Evolutionary conservation across 2,113 vertebrate species (phyloP), one percentile per base, ranked within the genome.

Genomic region (Tringa solitaria): DNA sequence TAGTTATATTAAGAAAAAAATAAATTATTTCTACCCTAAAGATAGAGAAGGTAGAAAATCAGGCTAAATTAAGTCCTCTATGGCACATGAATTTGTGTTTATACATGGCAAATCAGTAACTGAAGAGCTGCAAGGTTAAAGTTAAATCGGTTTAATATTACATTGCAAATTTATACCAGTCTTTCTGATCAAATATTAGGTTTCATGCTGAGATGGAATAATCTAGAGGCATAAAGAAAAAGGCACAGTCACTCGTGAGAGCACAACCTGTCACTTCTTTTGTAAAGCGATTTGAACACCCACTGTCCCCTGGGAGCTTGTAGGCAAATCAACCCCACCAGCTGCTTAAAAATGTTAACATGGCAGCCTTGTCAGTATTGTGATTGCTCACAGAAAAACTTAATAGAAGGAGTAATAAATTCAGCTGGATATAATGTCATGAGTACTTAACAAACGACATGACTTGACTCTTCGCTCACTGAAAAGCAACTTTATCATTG

Each of bases 371-470:
- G 88, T 96, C 96, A 97, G 93, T 93, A 88, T 16, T 53, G 67
- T 74, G 87, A 96, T 64, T 88, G 67, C 72, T 97, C 88, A 93
- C 57, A 96, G 59, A 96, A 94, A 97, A 92, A 45, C 57, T 75
- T 92, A 90, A 93, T 45, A 97, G 87, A 88, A 97, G 93, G 35
- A 95, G 37, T 79, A 96, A 93, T 96, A 97, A 94, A 96, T 96
- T 93, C 82, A 93, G 87, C 41, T 91, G 77, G 87, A 94, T 96
- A 84, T 61, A 95, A 96, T 96, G 91, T 95, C 96, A 97, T 83
- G 96, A 97, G 53, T 87, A 67, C 65, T 98, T 94, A 97, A 93
- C 67, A 63, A 61, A 94, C 96, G 89, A 91, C 35, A 83, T 21
- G 68, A 89, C 19, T 84, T 9, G 37, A 91, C 73, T 93, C 68